These are phyloP conservation scores for Achatina immaculata DNA, from an alignment of 1,140 invertebrate genomes.

Conservation along the genomic window DNA sequence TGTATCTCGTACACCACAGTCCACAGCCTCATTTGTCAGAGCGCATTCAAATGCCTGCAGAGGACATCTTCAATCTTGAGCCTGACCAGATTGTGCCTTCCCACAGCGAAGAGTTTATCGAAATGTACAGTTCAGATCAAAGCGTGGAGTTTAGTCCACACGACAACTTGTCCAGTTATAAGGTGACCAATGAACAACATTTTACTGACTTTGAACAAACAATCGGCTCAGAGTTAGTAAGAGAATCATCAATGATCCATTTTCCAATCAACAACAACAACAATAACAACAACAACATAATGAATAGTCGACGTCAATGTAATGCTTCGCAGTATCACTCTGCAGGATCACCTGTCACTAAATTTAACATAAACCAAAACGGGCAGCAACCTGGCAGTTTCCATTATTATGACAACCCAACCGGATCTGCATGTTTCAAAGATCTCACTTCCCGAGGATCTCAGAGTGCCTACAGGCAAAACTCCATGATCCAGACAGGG, in stretches of 20 bases:
- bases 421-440: no score
- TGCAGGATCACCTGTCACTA: not conserved
- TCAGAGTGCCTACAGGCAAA: not conserved
- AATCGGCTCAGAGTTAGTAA: not conserved
- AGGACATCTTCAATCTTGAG: conserved; percentile 11
- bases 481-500: not conserved
- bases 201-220: not conserved
- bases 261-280: not conserved
- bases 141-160: not conserved
- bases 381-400: not conserved
- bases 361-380: not conserved
- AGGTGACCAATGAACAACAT: not conserved
- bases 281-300: no score
- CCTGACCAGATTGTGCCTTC: conserved; percentile 7
- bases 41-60: not conserved
- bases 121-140: not conserved
- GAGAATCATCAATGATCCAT: not conserved
- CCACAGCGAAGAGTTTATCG: not conserved
- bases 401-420: no score
- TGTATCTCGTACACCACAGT: no score
- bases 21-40: not conserved
- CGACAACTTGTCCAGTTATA: not conserved
- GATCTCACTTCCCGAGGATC: not conserved
- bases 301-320: not conserved
- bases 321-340: not conserved